phyloP scores from a whole-genome alignment of 1,140 invertebrate species.

The Neodiprion pinetum region DNA sequence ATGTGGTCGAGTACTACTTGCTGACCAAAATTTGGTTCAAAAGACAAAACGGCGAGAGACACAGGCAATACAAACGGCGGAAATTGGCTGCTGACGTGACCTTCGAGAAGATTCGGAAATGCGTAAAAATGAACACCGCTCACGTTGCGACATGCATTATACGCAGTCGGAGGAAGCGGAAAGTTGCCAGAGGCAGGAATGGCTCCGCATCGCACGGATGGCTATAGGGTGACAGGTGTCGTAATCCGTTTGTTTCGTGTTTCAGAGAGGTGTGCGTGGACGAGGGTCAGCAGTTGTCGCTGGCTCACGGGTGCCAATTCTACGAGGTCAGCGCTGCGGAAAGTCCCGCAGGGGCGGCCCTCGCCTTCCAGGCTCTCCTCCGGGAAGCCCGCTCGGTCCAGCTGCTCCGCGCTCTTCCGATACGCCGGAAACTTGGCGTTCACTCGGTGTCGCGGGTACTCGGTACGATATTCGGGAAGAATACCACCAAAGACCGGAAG shows the following conservation, averaged over 20 bases:
- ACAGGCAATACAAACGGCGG: too few relatives aligned
- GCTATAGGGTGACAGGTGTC: background rate
- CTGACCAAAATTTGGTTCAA: too few relatives aligned
- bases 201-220: too few relatives aligned
- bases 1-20: too few relatives aligned
- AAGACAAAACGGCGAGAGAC: too few relatives aligned
- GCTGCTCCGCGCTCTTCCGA: constrained; percentile 73
- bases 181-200: too few relatives aligned
- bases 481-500: constrained; percentile 75
- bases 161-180: too few relatives aligned
- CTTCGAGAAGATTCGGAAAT: too few relatives aligned
- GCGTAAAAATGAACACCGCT: too few relatives aligned
- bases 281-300: constrained; percentile 80
- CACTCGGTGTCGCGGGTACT: constrained; percentile 81
- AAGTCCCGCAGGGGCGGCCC: constrained; percentile 76
- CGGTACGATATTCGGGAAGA: constrained; percentile 80
- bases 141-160: too few relatives aligned
- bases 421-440: constrained; percentile 75
- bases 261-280: constrained; percentile 78
- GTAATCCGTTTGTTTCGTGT: constrained; percentile 30
- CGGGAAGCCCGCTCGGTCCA: constrained; percentile 77
- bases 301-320: constrained; percentile 82
- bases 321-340: constrained; percentile 88
- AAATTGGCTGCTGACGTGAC: too few relatives aligned
- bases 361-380: constrained; percentile 82